These are phyloP conservation scores for Phoeniculus purpureus DNA, from an alignment of 2,797 vertebrate genomes.

Conservation along the genomic window DNA sequence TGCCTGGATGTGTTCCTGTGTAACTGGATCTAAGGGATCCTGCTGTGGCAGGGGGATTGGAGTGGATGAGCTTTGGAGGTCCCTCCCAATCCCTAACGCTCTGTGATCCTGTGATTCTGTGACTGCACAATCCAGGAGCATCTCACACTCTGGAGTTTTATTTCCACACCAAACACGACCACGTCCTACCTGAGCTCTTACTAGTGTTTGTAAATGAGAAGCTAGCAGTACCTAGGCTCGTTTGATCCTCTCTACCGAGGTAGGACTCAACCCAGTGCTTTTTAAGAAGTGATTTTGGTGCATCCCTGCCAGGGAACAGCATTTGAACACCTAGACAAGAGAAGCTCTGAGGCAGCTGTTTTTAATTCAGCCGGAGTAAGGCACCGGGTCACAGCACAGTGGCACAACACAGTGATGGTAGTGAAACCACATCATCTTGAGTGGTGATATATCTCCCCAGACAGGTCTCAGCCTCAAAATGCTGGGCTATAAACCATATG, in stretches of 20 bases:
- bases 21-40: no score
- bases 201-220: background rate
- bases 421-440: background rate
- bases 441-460: background rate
- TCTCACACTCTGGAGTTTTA: background rate
- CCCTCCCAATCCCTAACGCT: background rate
- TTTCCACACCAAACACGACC: background rate
- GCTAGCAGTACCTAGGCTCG: background rate
- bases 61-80: no score
- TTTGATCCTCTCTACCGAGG: background rate
- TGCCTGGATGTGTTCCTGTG: no score
- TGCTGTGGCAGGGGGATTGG: no score
- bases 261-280: background rate
- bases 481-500: background rate
- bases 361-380: background rate
- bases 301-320: background rate
- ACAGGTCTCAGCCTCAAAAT: background rate
- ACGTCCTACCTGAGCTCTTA: background rate
- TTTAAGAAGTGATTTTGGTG: background rate
- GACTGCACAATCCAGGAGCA: background rate
- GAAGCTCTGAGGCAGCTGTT: background rate
- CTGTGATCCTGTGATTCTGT: no score
- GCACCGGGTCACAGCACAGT: background rate
- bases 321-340: background rate
- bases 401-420: fast-evolving